Percentiles rank a stretch among this genome's conserved stretches.
These are phyloP conservation scores for Pedionomus torquatus DNA, from an alignment of 2,113 vertebrate species.

Conservation along the genomic window DNA sequence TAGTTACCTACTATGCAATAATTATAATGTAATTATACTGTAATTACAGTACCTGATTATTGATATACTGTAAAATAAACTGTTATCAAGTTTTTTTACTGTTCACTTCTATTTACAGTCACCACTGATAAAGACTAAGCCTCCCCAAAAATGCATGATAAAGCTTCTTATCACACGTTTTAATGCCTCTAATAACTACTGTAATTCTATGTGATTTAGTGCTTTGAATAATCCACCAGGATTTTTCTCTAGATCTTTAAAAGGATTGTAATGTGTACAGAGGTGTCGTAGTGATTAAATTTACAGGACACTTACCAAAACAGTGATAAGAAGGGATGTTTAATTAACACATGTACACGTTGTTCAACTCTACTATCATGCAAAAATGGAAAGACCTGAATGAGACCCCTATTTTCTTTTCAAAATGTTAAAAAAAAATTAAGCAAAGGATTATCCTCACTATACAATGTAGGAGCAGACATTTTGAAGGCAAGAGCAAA, in stretches of 20 bases:
- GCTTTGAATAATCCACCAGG: slow-evolving; percentile 70
- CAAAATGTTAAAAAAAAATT: slow-evolving; percentile 56
- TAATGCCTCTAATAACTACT: slow-evolving; percentile 66
- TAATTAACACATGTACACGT: slow-evolving; percentile 40
- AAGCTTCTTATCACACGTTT: slow-evolving; percentile 67
- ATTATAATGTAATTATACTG: slow-evolving; percentile 35
- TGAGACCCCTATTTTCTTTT: slow-evolving; percentile 19
- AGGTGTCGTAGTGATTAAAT: slow-evolving; percentile 63
- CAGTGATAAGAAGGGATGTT: slow-evolving; percentile 57
- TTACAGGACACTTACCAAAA: slow-evolving; percentile 64
- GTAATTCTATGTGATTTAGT: slow-evolving; percentile 71
- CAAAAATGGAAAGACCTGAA: slow-evolving; percentile 31
- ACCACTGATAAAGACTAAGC: slow-evolving; percentile 57
- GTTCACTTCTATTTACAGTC: slow-evolving; percentile 66
- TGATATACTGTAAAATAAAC: slow-evolving; percentile 60
- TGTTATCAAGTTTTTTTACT: slow-evolving; percentile 26
- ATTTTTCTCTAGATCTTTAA: slow-evolving; percentile 75
- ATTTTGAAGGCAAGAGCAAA: slow-evolving; percentile 18
- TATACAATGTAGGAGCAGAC: slow-evolving; percentile 1
- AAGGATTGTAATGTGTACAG: slow-evolving; percentile 70
- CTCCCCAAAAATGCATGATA: slow-evolving; percentile 61
- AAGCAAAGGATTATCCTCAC: slow-evolving; percentile 57
- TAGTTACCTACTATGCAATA: slow-evolving; percentile 22
- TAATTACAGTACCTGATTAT: slow-evolving; percentile 60
- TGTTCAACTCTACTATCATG: slow-evolving; percentile 30